Conservation (phyloP, 2,113 vertebrate species). For the Toxostoma redivivum region DNA sequence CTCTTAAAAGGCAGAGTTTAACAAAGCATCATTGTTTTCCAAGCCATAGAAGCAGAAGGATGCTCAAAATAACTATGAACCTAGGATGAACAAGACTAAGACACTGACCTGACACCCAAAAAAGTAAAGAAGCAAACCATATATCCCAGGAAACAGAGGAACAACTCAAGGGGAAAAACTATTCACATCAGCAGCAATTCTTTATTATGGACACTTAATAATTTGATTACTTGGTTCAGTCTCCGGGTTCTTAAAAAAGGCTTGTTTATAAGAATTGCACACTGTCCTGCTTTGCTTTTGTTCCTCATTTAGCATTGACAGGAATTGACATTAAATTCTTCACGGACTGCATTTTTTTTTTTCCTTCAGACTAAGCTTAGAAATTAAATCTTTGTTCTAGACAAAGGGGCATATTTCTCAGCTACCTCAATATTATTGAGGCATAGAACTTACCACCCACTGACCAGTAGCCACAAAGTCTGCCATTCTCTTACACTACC, state of each 20-base stretch:
- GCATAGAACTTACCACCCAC: neutral
- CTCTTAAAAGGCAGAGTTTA: neutral
- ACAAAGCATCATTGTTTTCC: neutral
- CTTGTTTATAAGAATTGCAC: neutral
- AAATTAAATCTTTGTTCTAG: neutral
- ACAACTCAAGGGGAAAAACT: neutral
- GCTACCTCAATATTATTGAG: neutral
- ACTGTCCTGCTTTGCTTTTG: accelerated
- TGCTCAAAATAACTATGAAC: neutral
- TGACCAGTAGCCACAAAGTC: neutral
- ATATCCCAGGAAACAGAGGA: neutral
- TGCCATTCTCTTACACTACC: neutral
- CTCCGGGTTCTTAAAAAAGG: neutral
- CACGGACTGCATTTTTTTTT: neutral
- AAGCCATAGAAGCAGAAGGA: neutral
- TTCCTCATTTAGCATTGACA: neutral
- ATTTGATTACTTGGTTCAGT: neutral
- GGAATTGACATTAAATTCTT: neutral
- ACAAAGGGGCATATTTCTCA: neutral
- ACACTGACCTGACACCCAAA: neutral
- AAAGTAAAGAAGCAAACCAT: neutral
- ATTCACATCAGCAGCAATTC: neutral
- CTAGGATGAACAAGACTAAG: neutral
- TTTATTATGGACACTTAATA: neutral
- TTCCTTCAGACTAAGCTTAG: neutral